phyloP scores from a whole-genome alignment of 35 echinoderm and acorn worm genomes.

The Patiria miniata region DNA sequence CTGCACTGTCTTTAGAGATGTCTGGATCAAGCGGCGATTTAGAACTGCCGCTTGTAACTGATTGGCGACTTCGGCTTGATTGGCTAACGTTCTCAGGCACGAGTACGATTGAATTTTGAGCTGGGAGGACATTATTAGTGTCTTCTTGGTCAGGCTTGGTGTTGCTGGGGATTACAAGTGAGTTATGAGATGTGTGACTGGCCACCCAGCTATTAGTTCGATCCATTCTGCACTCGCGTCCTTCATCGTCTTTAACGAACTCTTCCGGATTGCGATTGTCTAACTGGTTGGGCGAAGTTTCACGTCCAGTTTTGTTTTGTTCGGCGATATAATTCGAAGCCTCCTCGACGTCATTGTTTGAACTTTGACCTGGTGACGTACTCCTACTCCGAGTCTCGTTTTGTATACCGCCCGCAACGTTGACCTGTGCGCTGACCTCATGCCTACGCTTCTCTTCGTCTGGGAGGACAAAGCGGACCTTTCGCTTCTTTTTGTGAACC shows the following conservation, averaged over 20 bases:
- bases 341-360: not conserved
- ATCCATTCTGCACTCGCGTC: not conserved
- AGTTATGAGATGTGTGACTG: too few relatives aligned
- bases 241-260: not conserved
- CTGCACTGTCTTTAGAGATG: too few relatives aligned
- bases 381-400: not conserved
- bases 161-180: too few relatives aligned
- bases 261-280: not conserved
- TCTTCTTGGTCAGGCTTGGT: too few relatives aligned
- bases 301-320: not conserved
- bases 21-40: too few relatives aligned
- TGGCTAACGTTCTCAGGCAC: too few relatives aligned
- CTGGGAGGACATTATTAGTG: too few relatives aligned
- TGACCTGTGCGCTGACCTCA: not conserved
- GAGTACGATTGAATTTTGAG: too few relatives aligned
- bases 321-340: not conserved
- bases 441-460: not conserved
- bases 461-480: constrained; percentile 62
- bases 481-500: constrained; percentile 46
- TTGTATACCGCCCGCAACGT: not conserved
- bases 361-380: not conserved
- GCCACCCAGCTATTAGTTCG: constrained; percentile 12
- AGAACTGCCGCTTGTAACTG: too few relatives aligned
- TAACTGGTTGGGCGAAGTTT: not conserved
- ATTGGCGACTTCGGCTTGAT: too few relatives aligned